Evolutionary conservation across 2,113 vertebrate genomes (phyloP).

Genomic region (Heterochromis multidens): DNA sequence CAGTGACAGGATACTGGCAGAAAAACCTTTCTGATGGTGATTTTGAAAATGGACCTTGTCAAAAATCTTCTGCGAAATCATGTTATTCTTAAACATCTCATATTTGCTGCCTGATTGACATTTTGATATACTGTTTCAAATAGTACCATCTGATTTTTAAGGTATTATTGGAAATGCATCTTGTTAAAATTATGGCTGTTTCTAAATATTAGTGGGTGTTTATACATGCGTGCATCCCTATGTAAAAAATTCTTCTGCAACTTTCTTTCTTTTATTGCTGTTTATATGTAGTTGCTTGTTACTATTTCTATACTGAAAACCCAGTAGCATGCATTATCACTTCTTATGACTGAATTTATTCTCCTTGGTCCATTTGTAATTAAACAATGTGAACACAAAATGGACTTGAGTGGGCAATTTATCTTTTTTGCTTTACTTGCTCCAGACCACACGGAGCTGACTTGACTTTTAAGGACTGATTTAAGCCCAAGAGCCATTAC

Average conservation of each 20-base stretch:
- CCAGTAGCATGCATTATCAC: not conserved
- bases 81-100: not conserved
- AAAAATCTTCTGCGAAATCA: conserved; percentile 13
- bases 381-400: not conserved
- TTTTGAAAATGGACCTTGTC: conserved; percentile 32
- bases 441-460: not conserved
- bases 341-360: not conserved
- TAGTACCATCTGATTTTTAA: not conserved
- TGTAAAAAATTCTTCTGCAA: not conserved
- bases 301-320: not conserved
- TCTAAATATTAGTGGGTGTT: not conserved
- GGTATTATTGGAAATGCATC: not conserved
- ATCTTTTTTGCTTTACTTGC: not conserved
- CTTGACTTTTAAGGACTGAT: not conserved
- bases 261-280: not conserved
- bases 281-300: not conserved
- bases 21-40: not conserved
- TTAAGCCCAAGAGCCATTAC: not conserved
- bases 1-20: conserved; percentile 15
- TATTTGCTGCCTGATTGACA: not conserved
- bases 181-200: not conserved
- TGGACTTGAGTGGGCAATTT: not conserved
- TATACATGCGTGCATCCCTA: not conserved
- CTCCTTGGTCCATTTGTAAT: not conserved
- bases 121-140: not conserved